Percentiles rank a stretch among this genome's conserved stretches.
Conservation (phyloP, 2,113 vertebrate genomes). For the Ascaphus truei region DNA sequence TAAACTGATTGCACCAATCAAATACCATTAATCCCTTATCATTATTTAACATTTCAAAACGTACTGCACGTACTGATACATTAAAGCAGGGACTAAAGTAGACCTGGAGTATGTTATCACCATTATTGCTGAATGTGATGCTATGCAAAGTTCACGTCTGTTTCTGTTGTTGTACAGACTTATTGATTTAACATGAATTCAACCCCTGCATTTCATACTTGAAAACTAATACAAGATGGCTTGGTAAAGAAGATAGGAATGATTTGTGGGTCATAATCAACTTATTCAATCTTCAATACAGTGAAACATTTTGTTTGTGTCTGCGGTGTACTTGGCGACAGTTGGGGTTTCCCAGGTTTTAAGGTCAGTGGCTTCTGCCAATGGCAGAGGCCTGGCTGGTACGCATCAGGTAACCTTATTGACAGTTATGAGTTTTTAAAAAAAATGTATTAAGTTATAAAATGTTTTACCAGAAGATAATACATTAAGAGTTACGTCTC, state of each 20-base stretch:
- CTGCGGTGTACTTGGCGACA: too few species aligned
- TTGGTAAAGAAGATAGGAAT: background rate
- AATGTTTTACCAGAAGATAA: too few species aligned
- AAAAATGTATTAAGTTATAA: too few species aligned
- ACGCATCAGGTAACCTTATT: too few species aligned
- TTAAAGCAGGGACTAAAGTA: background rate
- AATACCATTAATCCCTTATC: background rate
- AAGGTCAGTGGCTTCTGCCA: too few species aligned
- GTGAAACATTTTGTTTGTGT: too few species aligned
- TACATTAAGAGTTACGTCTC: too few species aligned
- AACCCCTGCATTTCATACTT: background rate
- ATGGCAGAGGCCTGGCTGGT: too few species aligned
- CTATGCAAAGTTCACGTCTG: background rate
- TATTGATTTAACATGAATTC: background rate
- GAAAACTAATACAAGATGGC: slow-evolving; percentile 1
- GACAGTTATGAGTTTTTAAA: too few species aligned
- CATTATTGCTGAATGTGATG: background rate
- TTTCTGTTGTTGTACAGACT: background rate
- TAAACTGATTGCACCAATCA: background rate
- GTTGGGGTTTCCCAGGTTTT: too few species aligned
- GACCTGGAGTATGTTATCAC: background rate
- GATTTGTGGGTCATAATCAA: background rate
- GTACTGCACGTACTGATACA: background rate
- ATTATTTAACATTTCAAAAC: background rate
- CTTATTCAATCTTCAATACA: background rate